A percentile compares a stretch with the other conserved stretches of the same genome.
phyloP scores from a whole-genome alignment of 2,888 invertebrate species.

The Pollenia labialis region DNA sequence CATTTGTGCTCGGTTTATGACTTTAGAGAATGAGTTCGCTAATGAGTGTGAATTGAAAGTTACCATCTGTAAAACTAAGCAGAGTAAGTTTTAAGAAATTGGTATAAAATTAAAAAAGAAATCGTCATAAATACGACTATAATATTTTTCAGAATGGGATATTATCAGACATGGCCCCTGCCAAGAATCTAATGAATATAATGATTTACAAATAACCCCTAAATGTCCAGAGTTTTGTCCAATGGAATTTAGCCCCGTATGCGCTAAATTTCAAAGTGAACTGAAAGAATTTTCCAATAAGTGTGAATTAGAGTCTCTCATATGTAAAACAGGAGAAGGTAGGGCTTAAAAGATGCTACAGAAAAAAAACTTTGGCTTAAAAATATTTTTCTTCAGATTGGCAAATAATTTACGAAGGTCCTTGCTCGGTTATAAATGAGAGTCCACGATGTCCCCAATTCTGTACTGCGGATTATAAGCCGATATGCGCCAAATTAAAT shows the following conservation, averaged over 20 bases:
- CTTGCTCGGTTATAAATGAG: not conserved
- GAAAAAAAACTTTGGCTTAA: not conserved
- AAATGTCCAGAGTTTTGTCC: constrained; percentile 26
- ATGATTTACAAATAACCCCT: not conserved
- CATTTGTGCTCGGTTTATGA: constrained; percentile 34
- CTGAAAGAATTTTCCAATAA: constrained; percentile 48
- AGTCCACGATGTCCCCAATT: not conserved
- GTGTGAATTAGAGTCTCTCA: not conserved
- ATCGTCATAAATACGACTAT: not conserved
- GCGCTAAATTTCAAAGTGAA: not conserved
- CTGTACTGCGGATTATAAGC: constrained; percentile 18
- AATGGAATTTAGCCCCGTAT: too few species aligned
- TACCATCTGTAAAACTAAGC: constrained; percentile 17
- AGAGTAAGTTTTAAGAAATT: constrained; percentile 8
- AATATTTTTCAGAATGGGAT: constrained; percentile 25
- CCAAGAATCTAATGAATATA: not conserved
- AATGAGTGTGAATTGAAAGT: constrained; percentile 26
- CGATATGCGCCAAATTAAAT: constrained; percentile 31
- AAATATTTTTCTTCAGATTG: not conserved
- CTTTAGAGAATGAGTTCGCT: constrained; percentile 19
- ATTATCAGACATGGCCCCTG: constrained; percentile 20
- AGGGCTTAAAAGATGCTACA: not conserved
- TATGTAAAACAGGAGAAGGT: not conserved
- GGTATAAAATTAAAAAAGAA: not conserved
- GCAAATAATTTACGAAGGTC: not conserved